These are phyloP conservation scores for Abrostola triplasia DNA, from an alignment of 2,888 invertebrate species.

Conservation along the genomic window DNA sequence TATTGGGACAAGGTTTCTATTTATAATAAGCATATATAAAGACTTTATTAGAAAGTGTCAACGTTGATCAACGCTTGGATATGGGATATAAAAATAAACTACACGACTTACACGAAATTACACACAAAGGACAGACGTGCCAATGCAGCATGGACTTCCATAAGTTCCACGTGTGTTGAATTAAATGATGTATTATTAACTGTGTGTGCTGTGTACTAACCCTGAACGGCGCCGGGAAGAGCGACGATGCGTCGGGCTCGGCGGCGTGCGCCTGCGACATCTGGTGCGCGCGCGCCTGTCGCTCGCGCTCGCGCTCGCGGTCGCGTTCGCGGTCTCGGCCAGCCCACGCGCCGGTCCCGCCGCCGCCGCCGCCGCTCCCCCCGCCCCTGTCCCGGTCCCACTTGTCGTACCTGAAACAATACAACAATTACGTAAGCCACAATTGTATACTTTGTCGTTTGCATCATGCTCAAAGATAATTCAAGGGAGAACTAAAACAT, in stretches of 20 bases:
- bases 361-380: constrained; percentile 73
- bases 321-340: constrained; percentile 91
- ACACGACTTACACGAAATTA: too few relatives aligned
- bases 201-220: constrained; percentile 79
- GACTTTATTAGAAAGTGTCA: too few relatives aligned
- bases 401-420: constrained; percentile 84
- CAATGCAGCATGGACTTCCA: neutral
- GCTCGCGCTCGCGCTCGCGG: constrained; percentile 93
- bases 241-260: constrained; percentile 88
- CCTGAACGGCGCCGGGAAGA: constrained; percentile 90
- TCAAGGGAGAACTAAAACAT: too few relatives aligned
- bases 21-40: too few relatives aligned
- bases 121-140: neutral
- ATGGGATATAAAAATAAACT: too few relatives aligned
- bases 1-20: too few relatives aligned
- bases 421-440: constrained; percentile 9
- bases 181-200: neutral
- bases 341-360: constrained; percentile 69
- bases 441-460: neutral
- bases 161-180: neutral
- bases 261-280: constrained; percentile 90
- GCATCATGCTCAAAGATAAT: neutral
- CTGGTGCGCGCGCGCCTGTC: constrained; percentile 93
- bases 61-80: too few relatives aligned
- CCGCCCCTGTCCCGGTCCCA: constrained; percentile 84